These are phyloP conservation scores for Gobio gobio DNA, from an alignment of 2,113 vertebrate genomes.

Conservation along the genomic window DNA sequence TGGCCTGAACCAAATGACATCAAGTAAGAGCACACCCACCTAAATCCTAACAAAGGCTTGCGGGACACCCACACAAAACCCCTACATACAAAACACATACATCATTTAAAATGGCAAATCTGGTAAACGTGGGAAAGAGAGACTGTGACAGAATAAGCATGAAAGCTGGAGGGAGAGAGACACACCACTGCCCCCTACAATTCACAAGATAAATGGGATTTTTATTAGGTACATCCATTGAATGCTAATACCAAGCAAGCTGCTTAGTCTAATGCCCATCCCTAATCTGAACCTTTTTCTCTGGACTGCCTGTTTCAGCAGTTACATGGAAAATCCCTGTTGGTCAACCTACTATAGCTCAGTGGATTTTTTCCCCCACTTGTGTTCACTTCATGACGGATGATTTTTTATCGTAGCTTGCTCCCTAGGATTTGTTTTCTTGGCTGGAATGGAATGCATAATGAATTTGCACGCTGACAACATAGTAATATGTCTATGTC, in stretches of 20 bases:
- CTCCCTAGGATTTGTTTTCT: slow-evolving; percentile 1
- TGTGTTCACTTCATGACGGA: slow-evolving; percentile 12
- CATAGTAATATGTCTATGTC: slow-evolving; percentile 4
- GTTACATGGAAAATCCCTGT: slow-evolving; percentile 33
- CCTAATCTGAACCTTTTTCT: slow-evolving; percentile 47
- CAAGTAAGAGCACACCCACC: slow-evolving; percentile 30
- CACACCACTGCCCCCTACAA: slow-evolving; percentile 12
- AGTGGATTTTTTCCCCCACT: not conserved
- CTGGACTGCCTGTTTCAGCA: slow-evolving; percentile 39
- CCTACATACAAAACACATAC: slow-evolving; percentile 36
- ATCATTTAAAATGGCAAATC: not conserved
- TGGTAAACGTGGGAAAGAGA: not conserved
- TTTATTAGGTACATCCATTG: slow-evolving; percentile 45
- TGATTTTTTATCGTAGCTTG: not conserved
- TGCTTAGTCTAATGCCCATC: slow-evolving; percentile 44
- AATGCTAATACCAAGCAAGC: slow-evolving; percentile 53
- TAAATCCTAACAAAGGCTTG: slow-evolving; percentile 17
- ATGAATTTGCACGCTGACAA: slow-evolving; percentile 3
- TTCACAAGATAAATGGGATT: slow-evolving; percentile 41
- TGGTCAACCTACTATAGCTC: not conserved
- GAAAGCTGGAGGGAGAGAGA: slow-evolving; percentile 11
- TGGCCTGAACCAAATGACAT: slow-evolving; percentile 36
- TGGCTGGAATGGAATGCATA: slow-evolving; percentile 6
- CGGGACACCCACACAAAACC: slow-evolving; percentile 41
- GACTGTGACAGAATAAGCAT: not conserved